A percentile compares a stretch with the other conserved stretches of the same genome.
phyloP scores from a whole-genome alignment of 1,140 invertebrate genomes.

The Formica selysi region DNA sequence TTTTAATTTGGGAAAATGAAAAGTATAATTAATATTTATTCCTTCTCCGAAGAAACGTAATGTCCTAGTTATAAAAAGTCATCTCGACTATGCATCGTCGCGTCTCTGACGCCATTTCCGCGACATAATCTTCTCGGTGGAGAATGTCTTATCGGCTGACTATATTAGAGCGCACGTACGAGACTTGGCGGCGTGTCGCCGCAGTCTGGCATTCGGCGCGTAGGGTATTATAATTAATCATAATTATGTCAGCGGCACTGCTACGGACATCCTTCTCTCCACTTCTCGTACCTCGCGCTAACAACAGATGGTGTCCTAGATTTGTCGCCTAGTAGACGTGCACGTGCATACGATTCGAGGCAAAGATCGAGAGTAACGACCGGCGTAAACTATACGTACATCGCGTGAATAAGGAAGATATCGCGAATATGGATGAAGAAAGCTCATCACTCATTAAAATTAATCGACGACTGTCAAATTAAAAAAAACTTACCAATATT shows the following conservation, averaged over 20 bases:
- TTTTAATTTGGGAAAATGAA: neutral
- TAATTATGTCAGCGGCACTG: slow-evolving; percentile 75
- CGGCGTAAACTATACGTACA: slow-evolving; percentile 3
- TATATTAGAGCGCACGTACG: slow-evolving; percentile 41
- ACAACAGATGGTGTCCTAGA: slow-evolving; percentile 75
- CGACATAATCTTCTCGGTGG: neutral
- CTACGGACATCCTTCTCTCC: slow-evolving; percentile 64
- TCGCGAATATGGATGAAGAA: neutral
- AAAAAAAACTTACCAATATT: neutral
- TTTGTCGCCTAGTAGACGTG: slow-evolving; percentile 63
- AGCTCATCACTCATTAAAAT: neutral
- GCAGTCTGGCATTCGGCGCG: slow-evolving; percentile 52
- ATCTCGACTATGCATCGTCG: neutral
- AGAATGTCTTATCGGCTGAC: slow-evolving; percentile 52
- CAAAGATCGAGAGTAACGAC: slow-evolving; percentile 53
- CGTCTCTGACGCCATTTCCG: slow-evolving; percentile 9
- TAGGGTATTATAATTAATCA: slow-evolving; percentile 76
- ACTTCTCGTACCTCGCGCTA: slow-evolving; percentile 53
- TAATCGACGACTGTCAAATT: neutral
- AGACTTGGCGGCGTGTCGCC: slow-evolving; percentile 49
- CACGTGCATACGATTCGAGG: slow-evolving; percentile 34
- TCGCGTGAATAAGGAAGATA: slow-evolving; percentile 9
- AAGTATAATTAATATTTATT: neutral
- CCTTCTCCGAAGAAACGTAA: neutral
- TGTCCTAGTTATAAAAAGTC: neutral